Percentiles rank a stretch among this genome's conserved stretches.
These are phyloP conservation scores for Diorhabda sublineata DNA, from an alignment of 1,140 invertebrate genomes.

Conservation along the genomic window DNA sequence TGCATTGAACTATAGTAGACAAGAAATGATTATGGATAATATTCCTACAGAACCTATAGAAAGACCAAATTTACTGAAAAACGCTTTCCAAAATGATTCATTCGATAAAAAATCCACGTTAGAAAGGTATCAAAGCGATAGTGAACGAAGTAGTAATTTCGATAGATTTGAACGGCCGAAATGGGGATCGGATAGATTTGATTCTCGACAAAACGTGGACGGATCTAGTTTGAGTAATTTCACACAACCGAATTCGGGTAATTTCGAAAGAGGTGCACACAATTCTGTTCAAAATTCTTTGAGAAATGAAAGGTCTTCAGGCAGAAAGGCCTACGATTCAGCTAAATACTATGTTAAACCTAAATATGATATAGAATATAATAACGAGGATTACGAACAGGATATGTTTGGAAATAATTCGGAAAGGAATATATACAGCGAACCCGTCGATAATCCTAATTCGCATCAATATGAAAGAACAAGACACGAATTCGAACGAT, in stretches of 20 bases:
- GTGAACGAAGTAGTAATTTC: constrained; percentile 35
- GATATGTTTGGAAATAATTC: constrained; percentile 42
- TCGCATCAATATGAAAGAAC: constrained; percentile 41
- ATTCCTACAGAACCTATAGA: constrained; percentile 50
- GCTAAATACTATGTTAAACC: constrained; percentile 55
- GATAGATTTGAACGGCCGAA: constrained; percentile 46
- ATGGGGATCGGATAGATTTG: constrained; percentile 44
- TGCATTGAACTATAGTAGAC: constrained; percentile 73
- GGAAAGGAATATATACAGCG: constrained; percentile 42
- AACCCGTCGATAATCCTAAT: constrained; percentile 40
- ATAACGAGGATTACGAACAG: constrained; percentile 46
- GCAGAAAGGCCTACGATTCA: constrained; percentile 52
- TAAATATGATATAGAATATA: constrained; percentile 42
- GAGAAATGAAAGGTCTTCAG: constrained; percentile 32
- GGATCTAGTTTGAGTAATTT: constrained; percentile 38
- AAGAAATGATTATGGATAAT: constrained; percentile 56
- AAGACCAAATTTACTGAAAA: constrained; percentile 48
- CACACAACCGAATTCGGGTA: constrained; percentile 33
- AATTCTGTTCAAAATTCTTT: constrained; percentile 32
- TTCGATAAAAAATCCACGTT: constrained; percentile 53
- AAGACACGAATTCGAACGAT: constrained; percentile 52
- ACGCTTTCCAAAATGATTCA: constrained; percentile 49
- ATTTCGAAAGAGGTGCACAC: constrained; percentile 37
- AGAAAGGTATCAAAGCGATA: constrained; percentile 46
- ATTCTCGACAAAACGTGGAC: constrained; percentile 36